Percentiles rank a stretch among this genome's conserved stretches.
Conservation (phyloP, 2,888 invertebrate genomes). For the Athalia circularis region DNA sequence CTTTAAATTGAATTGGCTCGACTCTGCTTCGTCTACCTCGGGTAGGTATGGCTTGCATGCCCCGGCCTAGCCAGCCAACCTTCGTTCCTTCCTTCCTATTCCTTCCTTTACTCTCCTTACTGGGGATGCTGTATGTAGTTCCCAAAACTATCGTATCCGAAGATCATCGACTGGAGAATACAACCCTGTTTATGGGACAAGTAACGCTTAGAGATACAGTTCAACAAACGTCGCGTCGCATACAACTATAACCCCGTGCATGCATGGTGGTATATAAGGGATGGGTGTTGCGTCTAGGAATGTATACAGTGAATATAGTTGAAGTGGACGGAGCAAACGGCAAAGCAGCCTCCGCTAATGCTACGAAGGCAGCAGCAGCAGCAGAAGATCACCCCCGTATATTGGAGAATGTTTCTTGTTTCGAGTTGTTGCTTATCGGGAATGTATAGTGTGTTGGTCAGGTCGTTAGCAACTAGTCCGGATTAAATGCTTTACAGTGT, state of each 20-base stretch:
- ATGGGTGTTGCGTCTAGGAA: constrained; percentile 49
- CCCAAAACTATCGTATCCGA: constrained; percentile 65
- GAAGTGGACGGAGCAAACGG: not conserved
- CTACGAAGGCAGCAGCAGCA: not conserved
- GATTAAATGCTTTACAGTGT: constrained; percentile 72
- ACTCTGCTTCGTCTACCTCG: constrained; percentile 62
- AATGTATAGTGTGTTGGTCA: constrained; percentile 72
- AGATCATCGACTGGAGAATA: constrained; percentile 72
- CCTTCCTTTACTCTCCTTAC: not conserved
- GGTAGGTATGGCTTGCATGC: constrained; percentile 48
- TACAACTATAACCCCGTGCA: constrained; percentile 43
- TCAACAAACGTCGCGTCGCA: constrained; percentile 60
- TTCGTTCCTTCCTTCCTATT: not conserved
- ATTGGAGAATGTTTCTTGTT: constrained; percentile 70
- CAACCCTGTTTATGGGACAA: constrained; percentile 70
- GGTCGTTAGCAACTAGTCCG: constrained; percentile 73
- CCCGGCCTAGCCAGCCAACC: not conserved
- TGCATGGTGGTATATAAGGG: constrained; percentile 47
- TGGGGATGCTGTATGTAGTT: constrained; percentile 24
- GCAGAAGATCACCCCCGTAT: constrained; percentile 47
- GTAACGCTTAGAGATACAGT: constrained; percentile 70
- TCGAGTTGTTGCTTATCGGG: constrained; percentile 69
- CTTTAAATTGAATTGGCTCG: constrained; percentile 73
- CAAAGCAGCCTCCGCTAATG: constrained; percentile 15
- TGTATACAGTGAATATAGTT: not conserved